Evolutionary conservation across 2,888 invertebrate genomes (phyloP), one percentile per base, ranked within the genome.

Genomic region (Epirrhoe tristata): DNA sequence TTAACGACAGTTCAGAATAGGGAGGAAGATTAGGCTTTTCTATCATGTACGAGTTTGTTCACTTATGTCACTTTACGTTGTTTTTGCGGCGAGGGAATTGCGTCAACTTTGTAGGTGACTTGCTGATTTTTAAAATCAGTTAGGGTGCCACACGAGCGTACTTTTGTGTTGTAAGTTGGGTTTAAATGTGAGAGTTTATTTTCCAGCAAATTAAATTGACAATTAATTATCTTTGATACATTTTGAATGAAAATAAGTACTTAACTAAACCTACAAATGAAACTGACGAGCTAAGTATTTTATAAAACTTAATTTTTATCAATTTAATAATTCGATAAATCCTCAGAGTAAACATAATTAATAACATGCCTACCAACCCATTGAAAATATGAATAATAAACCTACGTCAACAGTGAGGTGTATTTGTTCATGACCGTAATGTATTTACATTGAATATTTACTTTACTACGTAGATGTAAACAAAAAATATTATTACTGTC

Each of bases 1-100:
- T 87, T 90, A 90, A 90, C 90, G 90, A 87, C 88, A 87, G 85
- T 89, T 87, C 75, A 79, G 82, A 80, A 84, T 75, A 79, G 81
- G 81, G 83, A 75, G 71, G 78, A 79, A 87, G 87, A 88, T 87
- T 86, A 87, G 81, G 79, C 74, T 79, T 78, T 84, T 81, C 83
- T 84, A 86, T 84, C 84, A 80, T 82, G 83, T 81, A 78, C 75
- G 74, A 82, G 83, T 82, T 82, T 80, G 78, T 72, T 80, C 81
- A 79, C 83, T 85, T 82, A 82, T 83, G 83, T 82, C 81, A 81
- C 76, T 80, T 73, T 74, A 72, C 69, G 69, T 63, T 65, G 66
- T 81, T 81, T 81, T 82, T 81, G 77, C 62, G 61, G 60, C 50
- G 66, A 65, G 71, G 62, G 62, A 69, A 67, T 67, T 12, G 52